A percentile compares a stretch with the other conserved stretches of the same genome.
phyloP scores from a whole-genome alignment of 2,888 invertebrate species.

The Salpingus planirostris region DNA sequence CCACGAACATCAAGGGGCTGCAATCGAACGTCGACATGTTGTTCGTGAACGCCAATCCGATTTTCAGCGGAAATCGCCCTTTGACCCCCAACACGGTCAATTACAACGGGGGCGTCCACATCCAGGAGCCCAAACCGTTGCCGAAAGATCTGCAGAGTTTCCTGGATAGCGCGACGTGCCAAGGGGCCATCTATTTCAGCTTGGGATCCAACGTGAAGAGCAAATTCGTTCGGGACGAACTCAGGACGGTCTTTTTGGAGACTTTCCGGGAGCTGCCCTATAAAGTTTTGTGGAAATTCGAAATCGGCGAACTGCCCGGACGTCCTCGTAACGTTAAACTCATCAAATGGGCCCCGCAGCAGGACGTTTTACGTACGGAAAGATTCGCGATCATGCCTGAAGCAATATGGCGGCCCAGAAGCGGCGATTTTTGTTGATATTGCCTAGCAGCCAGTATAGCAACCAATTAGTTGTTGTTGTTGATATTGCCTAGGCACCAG shows the following conservation, averaged over 20 bases:
- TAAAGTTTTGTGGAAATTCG: slow-evolving; percentile 15
- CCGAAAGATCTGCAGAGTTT: slow-evolving; percentile 7
- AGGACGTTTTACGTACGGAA: slow-evolving; percentile 7
- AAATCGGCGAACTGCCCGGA: slow-evolving; percentile 4
- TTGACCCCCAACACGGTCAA: slow-evolving; percentile 24
- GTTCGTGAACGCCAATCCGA: slow-evolving; percentile 25
- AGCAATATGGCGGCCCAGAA: too few species aligned
- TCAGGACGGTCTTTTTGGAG: slow-evolving; percentile 5
- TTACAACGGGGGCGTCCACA: slow-evolving; percentile 22
- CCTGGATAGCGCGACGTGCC: neutral
- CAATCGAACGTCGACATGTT: slow-evolving; percentile 23
- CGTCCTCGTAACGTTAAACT: slow-evolving; percentile 12
- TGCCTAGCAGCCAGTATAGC: too few species aligned
- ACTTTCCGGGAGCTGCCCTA: slow-evolving; percentile 12
- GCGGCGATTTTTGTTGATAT: too few species aligned
- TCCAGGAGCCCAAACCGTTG: slow-evolving; percentile 9
- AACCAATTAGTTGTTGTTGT: too few species aligned
- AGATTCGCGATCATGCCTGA: too few species aligned
- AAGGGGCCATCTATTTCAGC: slow-evolving; percentile 16
- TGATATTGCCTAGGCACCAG: too few species aligned
- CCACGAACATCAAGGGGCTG: slow-evolving; percentile 21
- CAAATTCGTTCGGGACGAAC: slow-evolving; percentile 3
- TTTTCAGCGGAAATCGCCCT: slow-evolving; percentile 23
- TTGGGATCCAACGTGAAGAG: slow-evolving; percentile 15
- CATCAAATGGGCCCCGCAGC: slow-evolving; percentile 10